Conservation (phyloP, 2,888 invertebrate species). For the Parasteatoda lunata region DNA sequence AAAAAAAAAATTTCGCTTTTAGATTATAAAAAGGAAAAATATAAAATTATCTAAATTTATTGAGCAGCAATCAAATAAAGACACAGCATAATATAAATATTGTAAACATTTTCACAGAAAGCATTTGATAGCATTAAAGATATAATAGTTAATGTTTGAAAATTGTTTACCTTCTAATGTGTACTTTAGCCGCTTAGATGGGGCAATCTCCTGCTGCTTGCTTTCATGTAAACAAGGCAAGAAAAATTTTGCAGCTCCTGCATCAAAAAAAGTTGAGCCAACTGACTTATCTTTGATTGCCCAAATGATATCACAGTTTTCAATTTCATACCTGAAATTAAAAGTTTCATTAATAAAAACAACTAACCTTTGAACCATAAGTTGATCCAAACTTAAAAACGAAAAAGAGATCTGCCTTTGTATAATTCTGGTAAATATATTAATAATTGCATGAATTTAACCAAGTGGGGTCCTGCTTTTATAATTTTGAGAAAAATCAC, state of each 20-base stretch:
- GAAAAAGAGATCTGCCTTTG: too few relatives aligned
- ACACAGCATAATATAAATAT: too few relatives aligned
- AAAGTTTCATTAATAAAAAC: not conserved
- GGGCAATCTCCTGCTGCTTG: constrained; percentile 58
- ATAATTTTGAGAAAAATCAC: too few relatives aligned
- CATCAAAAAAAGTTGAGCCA: constrained; percentile 94
- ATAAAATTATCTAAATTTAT: not conserved
- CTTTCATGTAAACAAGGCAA: constrained; percentile 75
- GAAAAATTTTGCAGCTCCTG: constrained; percentile 96
- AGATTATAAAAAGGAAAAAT: too few relatives aligned
- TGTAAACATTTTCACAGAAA: too few relatives aligned
- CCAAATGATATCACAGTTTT: constrained; percentile 91
- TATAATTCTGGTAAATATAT: too few relatives aligned
- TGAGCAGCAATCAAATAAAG: not conserved
- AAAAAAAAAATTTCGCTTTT: not conserved
- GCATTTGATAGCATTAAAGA: too few relatives aligned
- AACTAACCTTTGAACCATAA: too few relatives aligned
- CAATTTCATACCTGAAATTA: constrained; percentile 81
- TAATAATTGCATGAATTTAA: too few relatives aligned
- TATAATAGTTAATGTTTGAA: not conserved
- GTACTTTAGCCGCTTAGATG: constrained; percentile 72
- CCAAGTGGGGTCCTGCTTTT: too few relatives aligned
- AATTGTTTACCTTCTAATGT: constrained; percentile 35
- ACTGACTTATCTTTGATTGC: constrained; percentile 93
- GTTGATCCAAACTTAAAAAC: too few relatives aligned